Evolutionary conservation across 1,140 invertebrate genomes (phyloP).

Genomic region (Steinernema khuongi): DNA sequence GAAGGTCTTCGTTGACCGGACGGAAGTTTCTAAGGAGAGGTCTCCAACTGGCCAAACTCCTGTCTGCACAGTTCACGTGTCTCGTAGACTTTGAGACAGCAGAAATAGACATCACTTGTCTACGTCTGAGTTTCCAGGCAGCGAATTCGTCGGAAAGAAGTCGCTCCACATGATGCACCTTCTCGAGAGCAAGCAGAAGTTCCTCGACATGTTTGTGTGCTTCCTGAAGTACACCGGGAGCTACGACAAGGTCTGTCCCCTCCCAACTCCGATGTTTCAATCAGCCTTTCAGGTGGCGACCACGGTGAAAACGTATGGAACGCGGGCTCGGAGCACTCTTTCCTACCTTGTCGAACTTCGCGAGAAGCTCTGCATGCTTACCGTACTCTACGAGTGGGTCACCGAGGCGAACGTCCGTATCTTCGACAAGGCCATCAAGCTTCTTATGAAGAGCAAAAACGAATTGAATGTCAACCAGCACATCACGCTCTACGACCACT

Average conservation of each 20-base stretch:
- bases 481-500: neutral
- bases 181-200: neutral
- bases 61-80: no score
- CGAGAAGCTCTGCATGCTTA: neutral
- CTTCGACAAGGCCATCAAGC: neutral
- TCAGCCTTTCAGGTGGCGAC: neutral
- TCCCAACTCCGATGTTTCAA: no score
- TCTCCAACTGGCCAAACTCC: no score
- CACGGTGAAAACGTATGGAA: neutral
- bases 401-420: neutral
- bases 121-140: neutral
- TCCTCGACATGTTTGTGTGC: neutral
- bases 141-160: neutral
- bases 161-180: neutral
- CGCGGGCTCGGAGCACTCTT: neutral
- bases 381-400: neutral
- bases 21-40: no score
- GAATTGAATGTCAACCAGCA: neutral
- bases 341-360: neutral
- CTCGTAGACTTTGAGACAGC: no score
- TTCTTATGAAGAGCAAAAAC: neutral
- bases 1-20: no score
- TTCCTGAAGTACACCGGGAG: neutral
- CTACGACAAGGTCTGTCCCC: neutral
- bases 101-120: no score